These are phyloP conservation scores for Carpatolechia fugitivella DNA, from an alignment of 2,888 invertebrate genomes.

Conservation along the genomic window DNA sequence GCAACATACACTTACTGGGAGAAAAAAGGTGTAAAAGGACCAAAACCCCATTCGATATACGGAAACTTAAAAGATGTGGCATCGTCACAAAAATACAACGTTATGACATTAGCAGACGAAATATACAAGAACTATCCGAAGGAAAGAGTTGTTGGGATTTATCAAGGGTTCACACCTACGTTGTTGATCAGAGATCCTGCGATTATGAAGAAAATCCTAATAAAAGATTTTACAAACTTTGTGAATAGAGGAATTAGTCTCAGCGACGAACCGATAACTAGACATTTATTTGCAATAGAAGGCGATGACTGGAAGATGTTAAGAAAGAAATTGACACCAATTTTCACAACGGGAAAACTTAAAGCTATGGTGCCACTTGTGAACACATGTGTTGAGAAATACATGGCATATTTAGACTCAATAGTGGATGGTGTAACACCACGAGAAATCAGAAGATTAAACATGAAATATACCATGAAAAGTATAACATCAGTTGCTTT, in stretches of 20 bases:
- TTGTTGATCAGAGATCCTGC: neutral
- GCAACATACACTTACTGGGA: neutral
- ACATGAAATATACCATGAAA: slow-evolving; percentile 22
- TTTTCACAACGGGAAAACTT: slow-evolving; percentile 29
- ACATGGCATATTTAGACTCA: neutral
- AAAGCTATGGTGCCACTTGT: slow-evolving; percentile 33
- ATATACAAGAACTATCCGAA: neutral
- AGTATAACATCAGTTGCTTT: slow-evolving; percentile 25
- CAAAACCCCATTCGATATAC: neutral
- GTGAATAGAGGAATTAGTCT: neutral
- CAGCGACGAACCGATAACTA: slow-evolving; percentile 23
- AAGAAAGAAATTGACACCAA: slow-evolving; percentile 50
- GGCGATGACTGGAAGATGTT: slow-evolving; percentile 50
- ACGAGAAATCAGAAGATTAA: neutral
- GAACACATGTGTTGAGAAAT: slow-evolving; percentile 30
- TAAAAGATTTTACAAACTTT: neutral
- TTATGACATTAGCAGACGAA: neutral
- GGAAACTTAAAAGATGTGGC: neutral
- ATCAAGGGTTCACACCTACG: neutral
- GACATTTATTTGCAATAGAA: slow-evolving; percentile 27
- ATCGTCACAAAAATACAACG: neutral
- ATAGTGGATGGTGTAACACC: too few relatives aligned
- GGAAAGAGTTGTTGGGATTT: neutral
- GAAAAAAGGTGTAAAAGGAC: neutral
- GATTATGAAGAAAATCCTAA: neutral